These are phyloP conservation scores for Blera fallax DNA, from an alignment of 2,888 invertebrate species.

Conservation along the genomic window DNA sequence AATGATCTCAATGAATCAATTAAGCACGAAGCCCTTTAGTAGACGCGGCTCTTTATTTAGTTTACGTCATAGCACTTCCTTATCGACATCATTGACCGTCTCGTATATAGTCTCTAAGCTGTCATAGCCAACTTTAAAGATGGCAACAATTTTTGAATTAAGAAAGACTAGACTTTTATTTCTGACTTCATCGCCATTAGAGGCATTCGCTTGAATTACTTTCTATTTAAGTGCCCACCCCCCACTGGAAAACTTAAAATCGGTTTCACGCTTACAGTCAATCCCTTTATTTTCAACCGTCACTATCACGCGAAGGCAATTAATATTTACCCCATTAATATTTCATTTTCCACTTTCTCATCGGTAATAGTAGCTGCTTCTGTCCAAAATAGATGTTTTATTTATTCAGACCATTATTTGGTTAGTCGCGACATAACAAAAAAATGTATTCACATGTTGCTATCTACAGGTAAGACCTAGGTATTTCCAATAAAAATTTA, in stretches of 20 bases:
- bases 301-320: constrained; percentile 1
- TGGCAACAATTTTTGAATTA: too few species aligned
- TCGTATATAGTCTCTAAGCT: too few species aligned
- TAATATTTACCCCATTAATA: not conserved
- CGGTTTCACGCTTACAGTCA: not conserved
- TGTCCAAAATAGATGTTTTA: not conserved
- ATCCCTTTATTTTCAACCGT: not conserved
- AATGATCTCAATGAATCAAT: too few species aligned
- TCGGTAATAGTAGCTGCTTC: not conserved
- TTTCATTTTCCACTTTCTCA: not conserved
- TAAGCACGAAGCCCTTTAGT: too few species aligned
- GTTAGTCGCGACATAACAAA: not conserved
- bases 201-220: too few species aligned
- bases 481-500: not conserved
- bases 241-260: not conserved
- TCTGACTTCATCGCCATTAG: too few species aligned
- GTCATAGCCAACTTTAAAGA: too few species aligned
- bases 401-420: not conserved
- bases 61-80: too few species aligned
- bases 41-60: too few species aligned
- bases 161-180: too few species aligned
- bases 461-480: constrained; percentile 71
- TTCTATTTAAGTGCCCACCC: not conserved
- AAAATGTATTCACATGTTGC: constrained; percentile 74
- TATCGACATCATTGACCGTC: too few species aligned